Evolutionary conservation across 2,797 vertebrate species (phyloP).

Genomic region (Coracias cyanogaster): DNA sequence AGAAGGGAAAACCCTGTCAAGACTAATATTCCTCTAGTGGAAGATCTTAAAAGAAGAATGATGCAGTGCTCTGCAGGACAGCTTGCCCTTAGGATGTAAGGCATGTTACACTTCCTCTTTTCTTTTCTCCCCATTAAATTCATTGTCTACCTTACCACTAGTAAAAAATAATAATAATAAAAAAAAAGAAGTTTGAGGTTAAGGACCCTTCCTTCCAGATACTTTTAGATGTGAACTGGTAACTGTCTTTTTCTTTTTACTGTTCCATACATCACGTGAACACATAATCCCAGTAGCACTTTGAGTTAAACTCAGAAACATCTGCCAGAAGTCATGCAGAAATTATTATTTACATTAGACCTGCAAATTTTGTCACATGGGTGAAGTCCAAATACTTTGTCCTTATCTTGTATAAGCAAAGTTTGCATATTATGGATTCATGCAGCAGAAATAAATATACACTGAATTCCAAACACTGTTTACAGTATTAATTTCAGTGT

Average conservation of each 20-base stretch:
- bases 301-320: neutral
- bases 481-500: neutral
- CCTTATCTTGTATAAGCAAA: neutral
- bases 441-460: neutral
- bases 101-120: neutral
- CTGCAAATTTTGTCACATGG: neutral
- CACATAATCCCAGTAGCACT: neutral
- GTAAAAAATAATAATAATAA: neutral
- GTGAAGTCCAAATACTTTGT: neutral
- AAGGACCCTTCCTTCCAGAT: neutral
- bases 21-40: neutral
- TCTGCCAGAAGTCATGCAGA: neutral
- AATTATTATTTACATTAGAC: neutral
- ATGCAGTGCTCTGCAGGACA: neutral
- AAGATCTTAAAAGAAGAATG: constrained; percentile 30
- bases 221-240: neutral
- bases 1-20: constrained; percentile 45
- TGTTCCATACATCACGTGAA: neutral
- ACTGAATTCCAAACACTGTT: neutral
- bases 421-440: neutral
- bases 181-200: neutral
- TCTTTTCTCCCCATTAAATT: neutral
- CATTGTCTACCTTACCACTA: neutral
- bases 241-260: neutral
- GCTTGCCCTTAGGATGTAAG: neutral